Percentiles rank a stretch among this genome's conserved stretches.
These are phyloP conservation scores for Lasioglossum villosulum DNA, from an alignment of 2,888 invertebrate genomes.

Conservation along the genomic window DNA sequence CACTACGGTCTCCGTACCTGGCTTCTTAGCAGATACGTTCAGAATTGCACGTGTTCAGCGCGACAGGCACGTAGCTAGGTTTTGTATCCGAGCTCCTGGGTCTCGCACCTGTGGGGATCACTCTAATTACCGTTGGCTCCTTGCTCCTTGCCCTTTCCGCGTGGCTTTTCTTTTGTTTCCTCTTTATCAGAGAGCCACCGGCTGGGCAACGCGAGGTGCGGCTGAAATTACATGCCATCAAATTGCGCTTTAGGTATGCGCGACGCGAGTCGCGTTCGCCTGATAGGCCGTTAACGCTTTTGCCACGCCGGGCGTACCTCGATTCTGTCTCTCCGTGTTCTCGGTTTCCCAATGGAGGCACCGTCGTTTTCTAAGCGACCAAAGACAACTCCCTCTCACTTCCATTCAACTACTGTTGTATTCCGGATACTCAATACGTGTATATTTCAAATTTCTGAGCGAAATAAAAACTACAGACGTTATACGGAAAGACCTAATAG, in stretches of 20 bases:
- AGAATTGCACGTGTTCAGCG: constrained; percentile 4
- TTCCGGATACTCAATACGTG: no score
- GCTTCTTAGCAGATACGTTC: background rate
- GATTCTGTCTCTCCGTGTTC: background rate
- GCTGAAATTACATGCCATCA: constrained; percentile 73
- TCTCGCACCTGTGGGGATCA: constrained; percentile 26
- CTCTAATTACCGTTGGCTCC: constrained; percentile 52
- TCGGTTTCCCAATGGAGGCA: background rate
- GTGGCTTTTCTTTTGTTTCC: constrained; percentile 28
- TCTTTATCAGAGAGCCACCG: constrained; percentile 48
- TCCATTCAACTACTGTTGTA: background rate
- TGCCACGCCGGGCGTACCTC: background rate
- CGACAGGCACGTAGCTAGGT: background rate
- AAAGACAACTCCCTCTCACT: background rate
- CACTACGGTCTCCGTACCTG: background rate
- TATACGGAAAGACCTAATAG: no score
- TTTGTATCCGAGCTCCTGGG: background rate
- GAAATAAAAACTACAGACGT: no score
- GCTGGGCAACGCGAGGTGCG: constrained; percentile 45
- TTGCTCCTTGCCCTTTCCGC: constrained; percentile 25
- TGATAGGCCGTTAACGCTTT: constrained; percentile 47
- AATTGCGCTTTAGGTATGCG: constrained; percentile 74
- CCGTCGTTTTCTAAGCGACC: background rate
- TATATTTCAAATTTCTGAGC: no score
- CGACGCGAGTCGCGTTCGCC: constrained; percentile 44